These are phyloP conservation scores for Synodontis membranacea DNA, from an alignment of 2,113 vertebrate genomes.

Conservation along the genomic window DNA sequence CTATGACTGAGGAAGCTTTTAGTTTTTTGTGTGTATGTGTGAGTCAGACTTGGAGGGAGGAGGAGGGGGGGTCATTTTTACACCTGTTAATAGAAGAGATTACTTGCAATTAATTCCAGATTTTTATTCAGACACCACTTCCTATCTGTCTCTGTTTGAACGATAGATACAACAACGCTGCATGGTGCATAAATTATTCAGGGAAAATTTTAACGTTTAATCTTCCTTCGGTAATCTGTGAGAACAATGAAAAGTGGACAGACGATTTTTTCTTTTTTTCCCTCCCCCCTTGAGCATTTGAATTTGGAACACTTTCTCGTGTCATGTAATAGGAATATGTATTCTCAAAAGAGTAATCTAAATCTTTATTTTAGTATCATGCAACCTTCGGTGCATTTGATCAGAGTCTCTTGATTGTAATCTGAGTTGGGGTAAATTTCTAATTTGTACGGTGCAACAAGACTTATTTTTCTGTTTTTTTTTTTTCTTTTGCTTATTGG, in stretches of 20 bases:
- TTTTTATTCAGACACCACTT: conserved; percentile 42
- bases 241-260: conserved; percentile 1
- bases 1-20: conserved; percentile 68
- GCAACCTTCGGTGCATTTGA: conserved; percentile 13
- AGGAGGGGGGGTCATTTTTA: conserved; percentile 19
- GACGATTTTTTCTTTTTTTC: background rate
- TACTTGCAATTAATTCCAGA: conserved; percentile 44
- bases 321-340: conserved; percentile 10
- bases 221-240: background rate
- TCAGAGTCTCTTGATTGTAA: conserved; percentile 14
- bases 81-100: conserved; percentile 36
- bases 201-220: conserved; percentile 8
- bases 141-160: conserved; percentile 32
- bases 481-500: conserved; percentile 6
- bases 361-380: background rate
- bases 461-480: conserved; percentile 1
- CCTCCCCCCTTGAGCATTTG: background rate
- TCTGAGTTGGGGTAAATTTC: conserved; percentile 49
- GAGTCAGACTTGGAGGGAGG: background rate
- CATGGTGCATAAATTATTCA: conserved; percentile 18
- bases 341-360: background rate
- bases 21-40: conserved; percentile 53
- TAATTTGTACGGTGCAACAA: background rate
- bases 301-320: background rate
- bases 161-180: conserved; percentile 18